phyloP scores from a whole-genome alignment of 2,888 invertebrate genomes.

The Tanaodytes sp. region DNA sequence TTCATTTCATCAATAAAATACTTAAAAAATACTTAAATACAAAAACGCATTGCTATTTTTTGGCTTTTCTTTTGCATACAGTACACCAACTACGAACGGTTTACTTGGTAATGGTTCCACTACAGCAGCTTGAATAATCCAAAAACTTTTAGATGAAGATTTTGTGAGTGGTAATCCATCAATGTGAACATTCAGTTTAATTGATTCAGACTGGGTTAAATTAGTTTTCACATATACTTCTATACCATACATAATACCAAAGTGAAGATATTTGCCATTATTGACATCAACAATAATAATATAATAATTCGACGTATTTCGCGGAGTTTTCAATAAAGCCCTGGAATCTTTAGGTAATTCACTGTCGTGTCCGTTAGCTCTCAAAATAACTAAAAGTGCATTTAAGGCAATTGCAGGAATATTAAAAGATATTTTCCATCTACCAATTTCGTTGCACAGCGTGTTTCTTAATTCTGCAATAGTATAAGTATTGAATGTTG shows the following conservation, averaged over 20 bases:
- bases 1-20: no score
- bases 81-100: slow-evolving; percentile 18
- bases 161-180: slow-evolving; percentile 31
- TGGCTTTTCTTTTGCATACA: slow-evolving; percentile 14
- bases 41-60: slow-evolving; percentile 17
- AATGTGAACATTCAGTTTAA: slow-evolving; percentile 19
- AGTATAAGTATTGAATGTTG: no score
- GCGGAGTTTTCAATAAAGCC: slow-evolving; percentile 8
- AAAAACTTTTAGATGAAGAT: slow-evolving; percentile 11
- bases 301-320: slow-evolving; percentile 1
- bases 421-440: slow-evolving; percentile 9
- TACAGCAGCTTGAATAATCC: slow-evolving; percentile 9
- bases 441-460: no score
- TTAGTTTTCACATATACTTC: slow-evolving; percentile 6
- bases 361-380: neutral
- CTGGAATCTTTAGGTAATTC: slow-evolving; percentile 13
- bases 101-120: neutral
- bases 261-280: slow-evolving; percentile 25
- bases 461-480: no score
- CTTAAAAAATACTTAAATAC: no score
- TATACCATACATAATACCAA: slow-evolving; percentile 14
- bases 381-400: slow-evolving; percentile 1
- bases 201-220: neutral
- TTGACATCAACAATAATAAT: neutral
- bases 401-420: neutral